Conservation (phyloP, 2,113 vertebrate species). For the Toxotes chatareus region DNA sequence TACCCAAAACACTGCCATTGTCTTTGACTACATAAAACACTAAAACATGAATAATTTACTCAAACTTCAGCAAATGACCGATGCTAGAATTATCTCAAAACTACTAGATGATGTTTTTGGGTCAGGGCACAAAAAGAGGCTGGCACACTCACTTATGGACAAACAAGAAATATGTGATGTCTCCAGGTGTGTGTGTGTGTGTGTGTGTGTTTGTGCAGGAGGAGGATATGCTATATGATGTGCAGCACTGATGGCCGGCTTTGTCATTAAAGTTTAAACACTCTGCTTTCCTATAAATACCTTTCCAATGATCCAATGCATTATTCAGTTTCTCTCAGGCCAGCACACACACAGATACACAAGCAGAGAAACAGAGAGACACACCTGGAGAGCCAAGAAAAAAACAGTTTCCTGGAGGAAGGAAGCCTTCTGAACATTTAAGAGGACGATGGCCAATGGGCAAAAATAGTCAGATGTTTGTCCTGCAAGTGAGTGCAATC, state of each 20-base stretch:
- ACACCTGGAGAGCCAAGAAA: constrained; percentile 56
- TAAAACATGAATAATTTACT: constrained; percentile 35
- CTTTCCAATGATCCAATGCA: constrained; percentile 81
- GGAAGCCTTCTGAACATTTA: constrained; percentile 59
- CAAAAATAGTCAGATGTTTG: constrained; percentile 57
- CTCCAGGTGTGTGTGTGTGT: constrained; percentile 9
- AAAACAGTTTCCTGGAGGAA: constrained; percentile 26
- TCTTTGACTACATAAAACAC: constrained; percentile 17
- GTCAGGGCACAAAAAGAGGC: constrained; percentile 41
- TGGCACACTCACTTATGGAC: constrained; percentile 27
- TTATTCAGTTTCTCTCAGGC: constrained; percentile 78
- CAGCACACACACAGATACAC: constrained; percentile 35
- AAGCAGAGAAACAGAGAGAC: constrained; percentile 35
- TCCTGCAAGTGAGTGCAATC: constrained; percentile 37
- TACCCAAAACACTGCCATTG: constrained; percentile 10
- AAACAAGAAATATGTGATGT: constrained; percentile 38
- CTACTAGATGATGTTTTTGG: constrained; percentile 13
- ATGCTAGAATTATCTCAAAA: constrained; percentile 6
- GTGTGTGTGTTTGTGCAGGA: background rate
- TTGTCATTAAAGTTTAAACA: constrained; percentile 80
- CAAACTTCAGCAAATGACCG: constrained; percentile 25
- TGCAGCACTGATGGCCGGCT: constrained; percentile 75
- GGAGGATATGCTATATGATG: constrained; percentile 55
- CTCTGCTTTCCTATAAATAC: constrained; percentile 82
- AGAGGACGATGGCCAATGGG: constrained; percentile 32